Conservation (phyloP, 1,140 invertebrate species). For the Rhopalosiphum maidis region DNA sequence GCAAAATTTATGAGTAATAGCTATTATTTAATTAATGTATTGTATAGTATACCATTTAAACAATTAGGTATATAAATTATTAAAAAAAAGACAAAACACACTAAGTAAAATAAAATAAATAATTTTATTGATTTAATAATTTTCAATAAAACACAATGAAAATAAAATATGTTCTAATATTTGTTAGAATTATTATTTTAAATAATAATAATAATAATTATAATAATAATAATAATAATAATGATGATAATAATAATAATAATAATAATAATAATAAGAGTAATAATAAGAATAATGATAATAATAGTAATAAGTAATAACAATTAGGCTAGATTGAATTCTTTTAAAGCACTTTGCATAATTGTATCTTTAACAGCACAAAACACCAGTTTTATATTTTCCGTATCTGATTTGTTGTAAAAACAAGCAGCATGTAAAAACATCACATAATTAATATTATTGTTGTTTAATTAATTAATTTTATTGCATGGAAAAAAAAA, state of each 20-base stretch:
- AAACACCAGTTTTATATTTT: conserved; percentile 99
- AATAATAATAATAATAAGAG: conserved; percentile 30
- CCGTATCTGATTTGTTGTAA: conserved; percentile 82
- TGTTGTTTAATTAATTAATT: too few relatives aligned
- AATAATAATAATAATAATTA: too few relatives aligned
- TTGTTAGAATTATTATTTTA: neutral
- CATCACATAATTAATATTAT: conserved; percentile 56
- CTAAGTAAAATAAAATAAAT: conserved; percentile 33
- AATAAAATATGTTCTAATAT: conserved; percentile 1
- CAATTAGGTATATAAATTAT: neutral
- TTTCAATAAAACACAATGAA: conserved; percentile 22
- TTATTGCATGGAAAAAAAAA: neutral
- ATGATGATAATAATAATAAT: conserved; percentile 42
- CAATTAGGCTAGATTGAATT: conserved; percentile 96
- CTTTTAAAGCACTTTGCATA: conserved; percentile 97
- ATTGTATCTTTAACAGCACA: conserved; percentile 99
- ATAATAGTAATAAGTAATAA: conserved; percentile 30
- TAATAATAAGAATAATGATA: conserved; percentile 46
- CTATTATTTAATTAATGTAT: neutral
- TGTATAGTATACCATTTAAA: conserved; percentile 4
- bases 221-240: too few relatives aligned
- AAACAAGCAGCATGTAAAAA: conserved; percentile 62
- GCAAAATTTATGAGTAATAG: conserved; percentile 23
- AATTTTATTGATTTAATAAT: conserved; percentile 36
- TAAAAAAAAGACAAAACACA: neutral